Percentiles rank a stretch among this genome's conserved stretches.
Evolutionary conservation across 2,888 invertebrate genomes (phyloP).

Genomic region (Thecocarcelia acutangulata): DNA sequence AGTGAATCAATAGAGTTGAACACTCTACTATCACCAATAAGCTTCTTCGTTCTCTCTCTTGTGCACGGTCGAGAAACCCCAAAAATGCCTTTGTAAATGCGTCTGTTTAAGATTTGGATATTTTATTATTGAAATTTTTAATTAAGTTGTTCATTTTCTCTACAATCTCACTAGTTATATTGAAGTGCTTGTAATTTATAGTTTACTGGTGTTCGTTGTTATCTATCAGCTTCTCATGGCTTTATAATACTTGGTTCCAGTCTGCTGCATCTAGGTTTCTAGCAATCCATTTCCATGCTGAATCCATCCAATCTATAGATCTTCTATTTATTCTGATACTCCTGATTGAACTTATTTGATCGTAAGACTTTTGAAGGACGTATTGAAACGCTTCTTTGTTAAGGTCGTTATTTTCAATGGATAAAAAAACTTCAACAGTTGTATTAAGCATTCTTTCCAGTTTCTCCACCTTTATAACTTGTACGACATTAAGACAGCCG

Average conservation of each 20-base stretch:
- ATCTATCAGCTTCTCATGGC: background rate
- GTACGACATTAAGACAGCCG: background rate
- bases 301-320: background rate
- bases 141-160: background rate
- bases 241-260: background rate
- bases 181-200: background rate
- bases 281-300: too few relatives aligned
- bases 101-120: too few relatives aligned
- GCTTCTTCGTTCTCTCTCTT: too few relatives aligned
- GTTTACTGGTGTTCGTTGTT: background rate
- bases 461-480: background rate
- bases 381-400: background rate
- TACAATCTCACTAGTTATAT: background rate
- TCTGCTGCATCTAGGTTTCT: background rate
- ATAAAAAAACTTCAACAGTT: background rate
- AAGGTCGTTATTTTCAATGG: background rate
- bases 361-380: background rate
- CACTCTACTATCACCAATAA: too few relatives aligned
- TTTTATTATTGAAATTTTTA: background rate
- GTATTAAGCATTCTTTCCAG: background rate
- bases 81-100: too few relatives aligned
- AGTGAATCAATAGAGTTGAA: too few relatives aligned
- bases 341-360: background rate
- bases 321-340: too few relatives aligned
- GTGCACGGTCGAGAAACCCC: too few relatives aligned